Evolutionary conservation across 23 tunicate species (phyloP), one percentile per base, ranked within the genome.

Genomic region (Clavelina lepadiformis): DNA sequence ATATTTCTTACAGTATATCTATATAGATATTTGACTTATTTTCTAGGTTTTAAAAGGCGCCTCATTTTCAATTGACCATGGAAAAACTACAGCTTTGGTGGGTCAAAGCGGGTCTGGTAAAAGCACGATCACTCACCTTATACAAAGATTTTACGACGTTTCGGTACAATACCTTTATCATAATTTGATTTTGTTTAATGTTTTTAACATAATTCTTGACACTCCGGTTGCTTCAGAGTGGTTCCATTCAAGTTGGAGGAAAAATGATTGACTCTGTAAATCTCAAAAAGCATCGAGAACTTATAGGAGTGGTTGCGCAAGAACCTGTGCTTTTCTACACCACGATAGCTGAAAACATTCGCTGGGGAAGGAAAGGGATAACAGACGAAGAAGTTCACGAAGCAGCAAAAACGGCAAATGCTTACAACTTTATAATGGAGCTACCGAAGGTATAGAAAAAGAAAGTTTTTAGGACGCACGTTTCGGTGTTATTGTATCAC

Each of bases 391-490:
- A 89, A 63, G 54, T 91, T 26, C 46, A 58, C 30, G 35, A 58
- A 55, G 99, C 99, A 56, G 99, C 99, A 8, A 80, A 55, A 57
- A 62, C 56, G 52, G 99, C 99, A 24, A 94, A 94, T 56, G 96
- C 96, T 8, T 81, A 44, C 50, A 72, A 69, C 35, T 94, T 94
- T 58, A 94, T 94, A 41, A 29, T 58, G 13, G 63, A 76, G 6
- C 65, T 94, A 1, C 99, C 99, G 15, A 35, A 75, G 69, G 97
- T 89, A 37, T 45, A 58, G 44, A 36, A 3, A 6, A 13, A 13
- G n/a, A 6, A n/a, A 18, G 7, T 22, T 53, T 53, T 44, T 44
- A 11, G 49, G 49, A 44, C 11, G 15, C 11, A 44, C 15, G 13
- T 44, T 11, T 15, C 15, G 13, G 15, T 44, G 15, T 11, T 15